Evolutionary conservation across 2,113 vertebrate genomes (phyloP).

Genomic region (Callionymus lyra): DNA sequence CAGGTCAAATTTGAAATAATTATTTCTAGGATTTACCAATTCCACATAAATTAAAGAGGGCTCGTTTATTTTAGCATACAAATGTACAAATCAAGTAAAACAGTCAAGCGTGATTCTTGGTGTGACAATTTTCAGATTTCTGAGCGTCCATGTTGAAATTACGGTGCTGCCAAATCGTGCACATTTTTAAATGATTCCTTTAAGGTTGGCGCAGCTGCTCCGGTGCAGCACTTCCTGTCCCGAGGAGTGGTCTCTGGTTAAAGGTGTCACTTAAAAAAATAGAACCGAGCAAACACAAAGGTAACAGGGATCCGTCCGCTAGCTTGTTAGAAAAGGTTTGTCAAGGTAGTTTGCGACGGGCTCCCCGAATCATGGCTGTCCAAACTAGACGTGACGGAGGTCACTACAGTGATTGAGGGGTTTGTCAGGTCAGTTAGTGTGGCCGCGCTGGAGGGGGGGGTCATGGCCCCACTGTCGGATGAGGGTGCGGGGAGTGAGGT

Average conservation of each 20-base stretch:
- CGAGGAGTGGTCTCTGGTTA: conserved; percentile 68
- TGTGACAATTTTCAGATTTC: conserved; percentile 36
- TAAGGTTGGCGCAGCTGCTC: conserved; percentile 53
- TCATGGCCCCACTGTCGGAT: conserved; percentile 95
- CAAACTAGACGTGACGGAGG: conserved; percentile 96
- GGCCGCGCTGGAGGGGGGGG: conserved; percentile 95
- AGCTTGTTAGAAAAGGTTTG: conserved; percentile 97
- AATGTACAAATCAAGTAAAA: conserved; percentile 60
- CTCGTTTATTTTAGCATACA: conserved; percentile 44
- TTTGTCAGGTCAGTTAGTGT: conserved; percentile 99
- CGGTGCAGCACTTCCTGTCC: conserved; percentile 66
- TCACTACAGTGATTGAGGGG: conserved; percentile 97
- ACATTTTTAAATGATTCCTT: conserved; percentile 68
- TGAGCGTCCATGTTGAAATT: conserved; percentile 35
- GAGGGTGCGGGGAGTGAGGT: conserved; percentile 92
- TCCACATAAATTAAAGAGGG: conserved; percentile 43
- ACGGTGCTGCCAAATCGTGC: conserved; percentile 76
- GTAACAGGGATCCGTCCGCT: conserved; percentile 53
- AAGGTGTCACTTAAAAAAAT: conserved; percentile 65
- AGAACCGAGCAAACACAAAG: conserved; percentile 6
- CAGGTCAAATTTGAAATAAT: conserved; percentile 41
- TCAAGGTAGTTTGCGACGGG: conserved; percentile 99
- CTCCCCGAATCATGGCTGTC: conserved; percentile 98
- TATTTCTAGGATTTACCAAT: conserved; percentile 42
- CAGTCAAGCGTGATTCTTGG: conserved; percentile 34